Percentiles rank a stretch among this genome's conserved stretches.
Evolutionary conservation across 1,140 invertebrate species (phyloP).

Genomic region (Globodera rostochiensis): DNA sequence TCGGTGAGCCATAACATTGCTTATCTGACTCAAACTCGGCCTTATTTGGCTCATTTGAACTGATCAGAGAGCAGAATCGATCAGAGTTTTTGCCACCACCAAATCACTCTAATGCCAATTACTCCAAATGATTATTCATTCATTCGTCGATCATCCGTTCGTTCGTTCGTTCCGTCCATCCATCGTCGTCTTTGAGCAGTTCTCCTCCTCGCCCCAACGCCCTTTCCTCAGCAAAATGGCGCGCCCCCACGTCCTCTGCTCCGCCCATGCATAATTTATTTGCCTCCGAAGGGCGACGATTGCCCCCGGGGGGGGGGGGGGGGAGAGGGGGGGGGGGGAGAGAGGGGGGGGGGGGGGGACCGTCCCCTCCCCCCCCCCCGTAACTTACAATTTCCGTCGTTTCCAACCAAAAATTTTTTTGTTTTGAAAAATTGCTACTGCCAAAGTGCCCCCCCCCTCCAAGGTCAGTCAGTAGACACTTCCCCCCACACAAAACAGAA

Average conservation of each 20-base stretch:
- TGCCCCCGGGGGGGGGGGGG: neutral
- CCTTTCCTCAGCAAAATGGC: neutral
- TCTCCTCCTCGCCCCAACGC: neutral
- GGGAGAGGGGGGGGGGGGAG: too few relatives aligned
- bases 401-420: neutral
- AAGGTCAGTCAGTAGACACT: neutral
- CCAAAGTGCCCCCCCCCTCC: neutral
- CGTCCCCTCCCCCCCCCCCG: neutral
- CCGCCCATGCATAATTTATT: constrained; percentile 1
- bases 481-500: too few relatives aligned
- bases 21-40: too few relatives aligned
- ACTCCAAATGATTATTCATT: too few relatives aligned
- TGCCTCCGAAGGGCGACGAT: neutral
- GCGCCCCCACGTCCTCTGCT: neutral
- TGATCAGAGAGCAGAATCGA: too few relatives aligned
- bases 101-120: too few relatives aligned
- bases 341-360: too few relatives aligned
- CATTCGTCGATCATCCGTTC: too few relatives aligned
- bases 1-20: too few relatives aligned
- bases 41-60: too few relatives aligned
- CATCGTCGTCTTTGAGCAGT: neutral
- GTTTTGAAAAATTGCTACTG: neutral
- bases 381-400: neutral
- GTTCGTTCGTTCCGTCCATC: too few relatives aligned
- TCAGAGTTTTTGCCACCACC: too few relatives aligned